These are phyloP conservation scores for Musca domestica DNA, from an alignment of 1,140 invertebrate genomes.

Conservation along the genomic window DNA sequence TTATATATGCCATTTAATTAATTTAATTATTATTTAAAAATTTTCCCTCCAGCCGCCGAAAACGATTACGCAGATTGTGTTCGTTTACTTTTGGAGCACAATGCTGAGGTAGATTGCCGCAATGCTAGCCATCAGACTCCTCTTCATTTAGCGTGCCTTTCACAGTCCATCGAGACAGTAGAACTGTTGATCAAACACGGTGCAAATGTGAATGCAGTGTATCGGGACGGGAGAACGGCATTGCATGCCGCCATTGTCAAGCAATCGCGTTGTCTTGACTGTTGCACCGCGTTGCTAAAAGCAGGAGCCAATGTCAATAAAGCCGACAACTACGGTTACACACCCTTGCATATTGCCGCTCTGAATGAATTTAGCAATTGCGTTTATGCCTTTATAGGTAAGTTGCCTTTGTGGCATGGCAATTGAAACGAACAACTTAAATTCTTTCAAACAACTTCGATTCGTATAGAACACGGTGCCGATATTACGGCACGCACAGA, in stretches of 20 bases:
- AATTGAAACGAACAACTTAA: not conserved
- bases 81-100: slow-evolving; percentile 67
- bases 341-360: slow-evolving; percentile 77
- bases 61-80: slow-evolving; percentile 74
- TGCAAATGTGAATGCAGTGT: slow-evolving; percentile 64
- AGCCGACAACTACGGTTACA: slow-evolving; percentile 76
- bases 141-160: slow-evolving; percentile 73
- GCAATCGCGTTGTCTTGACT: slow-evolving; percentile 69
- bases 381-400: slow-evolving; percentile 69
- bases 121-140: slow-evolving; percentile 75
- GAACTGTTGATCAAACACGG: slow-evolving; percentile 64
- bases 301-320: slow-evolving; percentile 75
- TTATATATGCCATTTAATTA: not conserved
- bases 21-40: not conserved
- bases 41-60: slow-evolving; percentile 60
- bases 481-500: slow-evolving; percentile 79
- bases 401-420: slow-evolving; percentile 23
- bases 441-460: not conserved
- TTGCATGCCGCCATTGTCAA: slow-evolving; percentile 78
- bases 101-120: slow-evolving; percentile 65
- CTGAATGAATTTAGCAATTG: slow-evolving; percentile 78
- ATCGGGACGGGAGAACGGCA: slow-evolving; percentile 70
- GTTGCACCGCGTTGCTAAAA: slow-evolving; percentile 64
- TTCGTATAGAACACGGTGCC: slow-evolving; percentile 66
- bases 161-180: slow-evolving; percentile 71